Base-by-base conservation (phyloP, 2,797 vertebrate genomes). In the Sitta carolinensis region DNA sequence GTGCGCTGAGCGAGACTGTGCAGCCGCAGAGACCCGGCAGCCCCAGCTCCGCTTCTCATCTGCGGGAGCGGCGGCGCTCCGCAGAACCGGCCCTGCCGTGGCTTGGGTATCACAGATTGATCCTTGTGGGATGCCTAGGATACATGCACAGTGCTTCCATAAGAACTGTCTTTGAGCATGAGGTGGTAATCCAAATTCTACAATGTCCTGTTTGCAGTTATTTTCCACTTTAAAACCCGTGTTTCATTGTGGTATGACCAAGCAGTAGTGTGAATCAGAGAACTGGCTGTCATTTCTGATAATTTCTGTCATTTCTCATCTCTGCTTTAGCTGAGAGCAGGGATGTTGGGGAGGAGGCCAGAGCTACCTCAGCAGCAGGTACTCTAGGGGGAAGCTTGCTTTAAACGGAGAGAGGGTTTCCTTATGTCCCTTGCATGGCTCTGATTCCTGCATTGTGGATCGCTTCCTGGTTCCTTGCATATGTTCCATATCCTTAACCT, bases 141-240 rank as follows among this genome's bases (percentile, higher is more conserved):
- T 40, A 16, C 12, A 1, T 1, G 3, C 59, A 8, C 5, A 0
- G n/a, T 4, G 17, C 36, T 73, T 82, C 29, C 27, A 0, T 27
- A 19, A 34, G 68, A 68, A 2, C 2, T 18, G 25, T 12, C 38
- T 58, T 9, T 8, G n/a, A 64, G 34, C 27, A 1, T 3, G 30
- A 79, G 11, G 27, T 4, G 19, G 11, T 9, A 8, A 19, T 14
- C 47, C 19, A 5, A 29, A 51, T 77, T 80, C 77, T 86, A 3
- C 25, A 16, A 67, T 47, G 64, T 59, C 51, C 51, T 19, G 21
- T 67, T 75, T 27, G 73, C 43, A 34, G 75, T 73, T 78, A 50
- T 78, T 89, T 93, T 76, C 69, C 34, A 5, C 52, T 66, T 52
- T 36, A 40, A 89, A 87, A 80, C 4, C 15, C 7, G 19, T 16